These are phyloP conservation scores for Diadegma fenestrale DNA, from an alignment of 2,888 invertebrate genomes.

Conservation along the genomic window DNA sequence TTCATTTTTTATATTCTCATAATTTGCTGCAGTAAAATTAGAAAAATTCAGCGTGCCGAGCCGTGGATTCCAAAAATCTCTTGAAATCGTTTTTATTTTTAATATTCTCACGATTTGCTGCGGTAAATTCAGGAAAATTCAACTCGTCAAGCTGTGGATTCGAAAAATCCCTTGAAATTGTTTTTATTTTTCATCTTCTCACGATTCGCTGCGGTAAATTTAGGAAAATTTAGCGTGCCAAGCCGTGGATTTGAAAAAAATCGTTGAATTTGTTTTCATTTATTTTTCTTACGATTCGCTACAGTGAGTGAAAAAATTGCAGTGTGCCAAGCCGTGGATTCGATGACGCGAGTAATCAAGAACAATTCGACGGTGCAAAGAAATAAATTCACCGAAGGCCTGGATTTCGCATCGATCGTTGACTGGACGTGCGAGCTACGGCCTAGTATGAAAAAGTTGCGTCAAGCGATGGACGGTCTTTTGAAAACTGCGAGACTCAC, in stretches of 20 bases:
- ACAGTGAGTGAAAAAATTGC: slow-evolving; percentile 46
- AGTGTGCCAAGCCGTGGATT: slow-evolving; percentile 86
- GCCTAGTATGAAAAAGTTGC: slow-evolving; percentile 92
- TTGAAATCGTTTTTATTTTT: too few relatives aligned
- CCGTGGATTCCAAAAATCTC: slow-evolving; percentile 84
- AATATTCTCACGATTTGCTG: too few relatives aligned
- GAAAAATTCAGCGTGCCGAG: slow-evolving; percentile 84
- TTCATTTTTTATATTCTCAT: not conserved
- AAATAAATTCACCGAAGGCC: slow-evolving; percentile 90
- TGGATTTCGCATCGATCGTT: slow-evolving; percentile 89
- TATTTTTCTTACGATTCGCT: not conserved
- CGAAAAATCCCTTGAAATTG: too few relatives aligned
- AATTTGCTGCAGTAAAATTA: not conserved
- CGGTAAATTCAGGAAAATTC: too few relatives aligned
- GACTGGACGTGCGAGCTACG: slow-evolving; percentile 92
- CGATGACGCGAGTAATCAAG: slow-evolving; percentile 86
- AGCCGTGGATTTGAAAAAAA: too few relatives aligned
- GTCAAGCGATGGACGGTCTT: slow-evolving; percentile 92
- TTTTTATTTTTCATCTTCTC: too few relatives aligned
- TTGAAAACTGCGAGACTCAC: slow-evolving; percentile 91
- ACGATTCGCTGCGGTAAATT: too few relatives aligned
- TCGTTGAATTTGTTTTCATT: too few relatives aligned
- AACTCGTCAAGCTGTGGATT: too few relatives aligned
- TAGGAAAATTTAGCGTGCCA: too few relatives aligned
- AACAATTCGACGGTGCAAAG: slow-evolving; percentile 85